Evolutionary conservation across 2,888 invertebrate genomes (phyloP).

Genomic region (Anthophora plumipes): DNA sequence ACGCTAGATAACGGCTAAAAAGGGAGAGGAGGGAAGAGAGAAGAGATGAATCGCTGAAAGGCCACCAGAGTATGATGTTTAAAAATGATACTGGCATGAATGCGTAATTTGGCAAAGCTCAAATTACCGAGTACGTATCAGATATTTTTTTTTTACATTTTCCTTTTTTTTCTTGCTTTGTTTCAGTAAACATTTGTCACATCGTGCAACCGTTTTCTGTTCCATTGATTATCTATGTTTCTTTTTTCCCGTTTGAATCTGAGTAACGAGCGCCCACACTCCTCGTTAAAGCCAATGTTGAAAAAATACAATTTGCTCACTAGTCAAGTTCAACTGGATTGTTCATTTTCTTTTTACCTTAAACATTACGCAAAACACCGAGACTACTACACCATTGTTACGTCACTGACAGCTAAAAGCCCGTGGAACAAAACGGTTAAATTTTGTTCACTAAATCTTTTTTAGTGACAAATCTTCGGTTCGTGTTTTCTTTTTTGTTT

Average conservation of each 20-base stretch:
- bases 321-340: conserved; percentile 65
- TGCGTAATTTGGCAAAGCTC: conserved; percentile 57
- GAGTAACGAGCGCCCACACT: conserved; percentile 5
- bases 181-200: conserved; percentile 48
- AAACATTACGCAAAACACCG: conserved; percentile 70
- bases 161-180: not conserved
- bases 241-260: conserved; percentile 2
- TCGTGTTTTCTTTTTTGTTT: conserved; percentile 5
- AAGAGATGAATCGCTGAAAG: conserved; percentile 57
- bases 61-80: conserved; percentile 61
- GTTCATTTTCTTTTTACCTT: conserved; percentile 55
- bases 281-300: conserved; percentile 61
- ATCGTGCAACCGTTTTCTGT: conserved; percentile 47
- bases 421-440: conserved; percentile 78
- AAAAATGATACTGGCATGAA: conserved; percentile 69
- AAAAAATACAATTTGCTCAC: conserved; percentile 67
- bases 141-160: conserved; percentile 14
- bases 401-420: conserved; percentile 75
- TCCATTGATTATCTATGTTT: conserved; percentile 22
- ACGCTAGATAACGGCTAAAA: conserved; percentile 35
- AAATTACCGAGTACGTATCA: conserved; percentile 52
- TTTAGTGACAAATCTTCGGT: conserved; percentile 43
- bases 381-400: conserved; percentile 75
- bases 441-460: conserved; percentile 46
- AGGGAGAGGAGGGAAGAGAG: conserved; percentile 48